Evolutionary conservation across 2,888 invertebrate species (phyloP).

Genomic region (Drosophila cyrtoloma): DNA sequence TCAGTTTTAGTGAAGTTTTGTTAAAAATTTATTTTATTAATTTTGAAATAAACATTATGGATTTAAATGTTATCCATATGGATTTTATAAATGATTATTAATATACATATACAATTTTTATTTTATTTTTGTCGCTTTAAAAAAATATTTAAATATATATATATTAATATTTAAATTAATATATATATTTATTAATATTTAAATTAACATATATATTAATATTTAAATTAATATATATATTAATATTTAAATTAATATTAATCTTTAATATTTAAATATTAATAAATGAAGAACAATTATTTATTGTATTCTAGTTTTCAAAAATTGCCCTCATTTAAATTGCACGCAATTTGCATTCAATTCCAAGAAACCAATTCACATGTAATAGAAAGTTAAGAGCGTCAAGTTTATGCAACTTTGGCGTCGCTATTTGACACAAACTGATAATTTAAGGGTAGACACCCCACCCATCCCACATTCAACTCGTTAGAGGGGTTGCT

Average conservation of each 20-base stretch:
- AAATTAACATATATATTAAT: too few relatives aligned
- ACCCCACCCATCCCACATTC: not conserved
- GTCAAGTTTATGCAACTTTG: constrained; percentile 33
- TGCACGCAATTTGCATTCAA: constrained; percentile 13
- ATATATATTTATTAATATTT: too few relatives aligned
- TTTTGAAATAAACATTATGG: not conserved
- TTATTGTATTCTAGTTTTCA: not conserved
- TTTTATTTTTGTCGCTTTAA: too few relatives aligned
- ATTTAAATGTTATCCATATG: not conserved
- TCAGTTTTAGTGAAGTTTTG: not conserved
- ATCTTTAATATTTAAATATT: not conserved
- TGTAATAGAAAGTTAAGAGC: constrained; percentile 8
- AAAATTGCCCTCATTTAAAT: not conserved
- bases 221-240: too few relatives aligned
- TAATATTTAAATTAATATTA: too few relatives aligned
- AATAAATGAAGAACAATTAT: not conserved
- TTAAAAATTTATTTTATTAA: not conserved
- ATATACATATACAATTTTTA: not conserved
- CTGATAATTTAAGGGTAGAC: constrained; percentile 54
- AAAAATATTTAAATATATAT: not conserved
- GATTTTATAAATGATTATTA: not conserved
- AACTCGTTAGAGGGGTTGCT: constrained; percentile 23
- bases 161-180: too few relatives aligned
- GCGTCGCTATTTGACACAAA: constrained; percentile 29
- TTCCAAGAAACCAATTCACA: constrained; percentile 35